Conservation (phyloP, 2,113 vertebrate species). For the Campylomormyrus numenius region DNA sequence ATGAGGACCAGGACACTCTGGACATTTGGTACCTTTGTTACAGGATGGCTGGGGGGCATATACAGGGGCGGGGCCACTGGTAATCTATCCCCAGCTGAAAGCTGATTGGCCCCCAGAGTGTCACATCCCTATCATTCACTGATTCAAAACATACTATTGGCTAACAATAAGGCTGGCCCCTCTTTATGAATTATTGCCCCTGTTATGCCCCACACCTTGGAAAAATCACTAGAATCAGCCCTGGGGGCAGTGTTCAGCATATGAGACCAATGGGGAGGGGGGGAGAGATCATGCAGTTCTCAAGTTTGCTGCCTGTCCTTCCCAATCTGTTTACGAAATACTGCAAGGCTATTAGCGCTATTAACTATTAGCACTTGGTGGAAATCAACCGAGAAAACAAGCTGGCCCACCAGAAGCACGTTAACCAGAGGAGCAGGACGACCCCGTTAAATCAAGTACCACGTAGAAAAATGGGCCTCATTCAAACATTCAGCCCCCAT, state of each 20-base stretch:
- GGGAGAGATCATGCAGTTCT: background rate
- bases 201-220: background rate
- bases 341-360: background rate
- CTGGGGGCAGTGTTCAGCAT: background rate
- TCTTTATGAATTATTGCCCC: background rate
- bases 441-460: background rate
- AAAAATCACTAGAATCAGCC: background rate
- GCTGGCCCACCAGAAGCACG: background rate
- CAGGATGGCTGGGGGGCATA: background rate
- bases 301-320: background rate
- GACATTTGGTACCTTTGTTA: background rate
- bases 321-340: background rate
- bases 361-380: background rate
- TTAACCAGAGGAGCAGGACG: background rate
- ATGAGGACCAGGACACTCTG: background rate
- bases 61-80: background rate
- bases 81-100: background rate
- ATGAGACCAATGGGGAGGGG: background rate
- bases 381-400: background rate
- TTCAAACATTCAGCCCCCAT: background rate
- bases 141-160: background rate
- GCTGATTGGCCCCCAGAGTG: background rate
- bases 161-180: background rate
- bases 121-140: background rate
- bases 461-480: background rate